Percentiles rank a stretch among this genome's conserved stretches.
Evolutionary conservation across 1,140 invertebrate genomes (phyloP).

Genomic region (Brachionus angularis): DNA sequence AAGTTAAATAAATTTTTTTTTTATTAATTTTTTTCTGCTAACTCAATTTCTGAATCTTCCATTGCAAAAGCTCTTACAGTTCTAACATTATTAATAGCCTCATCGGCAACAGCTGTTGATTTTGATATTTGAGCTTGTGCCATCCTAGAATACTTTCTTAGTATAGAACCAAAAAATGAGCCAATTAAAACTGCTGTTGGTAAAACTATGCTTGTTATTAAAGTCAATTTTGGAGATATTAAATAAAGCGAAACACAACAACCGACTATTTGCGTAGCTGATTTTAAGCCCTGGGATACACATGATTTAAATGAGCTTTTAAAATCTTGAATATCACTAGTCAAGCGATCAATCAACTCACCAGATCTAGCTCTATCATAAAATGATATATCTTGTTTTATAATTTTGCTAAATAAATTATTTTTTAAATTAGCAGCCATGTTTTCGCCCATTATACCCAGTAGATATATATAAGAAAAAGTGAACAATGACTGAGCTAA

Average conservation of each 20-base stretch:
- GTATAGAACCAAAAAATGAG: conserved; percentile 67
- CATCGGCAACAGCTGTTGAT: conserved; percentile 80
- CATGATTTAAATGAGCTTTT: conserved; percentile 89
- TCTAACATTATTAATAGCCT: conserved; percentile 82
- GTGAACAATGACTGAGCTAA: conserved; percentile 74
- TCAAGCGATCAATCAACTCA: conserved; percentile 76
- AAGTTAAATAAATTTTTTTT: neutral
- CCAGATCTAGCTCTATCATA: conserved; percentile 84
- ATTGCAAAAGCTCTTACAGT: conserved; percentile 87
- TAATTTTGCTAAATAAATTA: conserved; percentile 74
- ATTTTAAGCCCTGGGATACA: conserved; percentile 80
- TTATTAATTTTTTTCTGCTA: conserved; percentile 39
- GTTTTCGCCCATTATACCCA: conserved; percentile 79
- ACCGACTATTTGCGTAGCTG: conserved; percentile 74
- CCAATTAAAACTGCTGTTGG: conserved; percentile 74
- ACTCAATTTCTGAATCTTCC: conserved; percentile 73
- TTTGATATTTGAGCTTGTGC: conserved; percentile 78
- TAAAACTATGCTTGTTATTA: conserved; percentile 72
- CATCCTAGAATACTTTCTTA: conserved; percentile 69
- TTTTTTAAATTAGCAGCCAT: conserved; percentile 74
- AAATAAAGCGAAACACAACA: conserved; percentile 71
- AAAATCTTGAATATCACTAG: conserved; percentile 89
- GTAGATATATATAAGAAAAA: conserved; percentile 77
- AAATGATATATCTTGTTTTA: conserved; percentile 81
- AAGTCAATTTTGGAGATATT: conserved; percentile 82